Evolutionary conservation across 2,113 vertebrate genomes (phyloP).

Genomic region (Apus apus): DNA sequence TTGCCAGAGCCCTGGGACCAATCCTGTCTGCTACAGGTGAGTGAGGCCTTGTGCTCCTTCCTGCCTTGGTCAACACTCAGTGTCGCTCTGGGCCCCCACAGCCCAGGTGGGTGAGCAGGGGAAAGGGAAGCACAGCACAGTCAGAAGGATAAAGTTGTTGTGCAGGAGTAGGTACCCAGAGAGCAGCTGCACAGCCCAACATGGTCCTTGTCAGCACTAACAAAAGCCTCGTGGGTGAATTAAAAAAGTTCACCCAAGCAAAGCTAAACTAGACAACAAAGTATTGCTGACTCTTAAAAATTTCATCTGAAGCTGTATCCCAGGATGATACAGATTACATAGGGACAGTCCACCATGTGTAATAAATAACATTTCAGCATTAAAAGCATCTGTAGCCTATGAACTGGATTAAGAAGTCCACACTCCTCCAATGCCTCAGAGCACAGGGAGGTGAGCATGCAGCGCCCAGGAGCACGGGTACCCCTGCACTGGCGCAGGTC

Average conservation of each 20-base stretch:
- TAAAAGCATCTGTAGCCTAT: background rate
- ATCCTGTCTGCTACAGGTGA: constrained; percentile 86
- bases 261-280: background rate
- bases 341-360: background rate
- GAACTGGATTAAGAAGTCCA: too few relatives aligned
- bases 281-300: background rate
- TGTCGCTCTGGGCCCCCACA: accelerated
- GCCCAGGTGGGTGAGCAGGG: accelerated
- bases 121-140: accelerated
- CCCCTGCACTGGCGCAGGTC: accelerated
- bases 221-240: accelerated
- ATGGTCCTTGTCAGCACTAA: accelerated
- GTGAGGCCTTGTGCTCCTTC: background rate
- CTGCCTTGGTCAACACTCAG: background rate
- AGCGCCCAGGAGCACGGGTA: too few relatives aligned
- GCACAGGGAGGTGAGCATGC: background rate
- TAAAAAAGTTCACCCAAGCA: background rate
- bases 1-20: constrained; percentile 91
- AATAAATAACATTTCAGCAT: background rate
- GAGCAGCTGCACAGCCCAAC: background rate
- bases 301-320: too few relatives aligned
- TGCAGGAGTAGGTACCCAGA: background rate
- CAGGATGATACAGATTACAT: too few relatives aligned
- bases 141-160: too few relatives aligned
- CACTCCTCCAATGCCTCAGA: accelerated